Conservation (phyloP, 1,140 invertebrate species). For the Calephelis nemesis region DNA sequence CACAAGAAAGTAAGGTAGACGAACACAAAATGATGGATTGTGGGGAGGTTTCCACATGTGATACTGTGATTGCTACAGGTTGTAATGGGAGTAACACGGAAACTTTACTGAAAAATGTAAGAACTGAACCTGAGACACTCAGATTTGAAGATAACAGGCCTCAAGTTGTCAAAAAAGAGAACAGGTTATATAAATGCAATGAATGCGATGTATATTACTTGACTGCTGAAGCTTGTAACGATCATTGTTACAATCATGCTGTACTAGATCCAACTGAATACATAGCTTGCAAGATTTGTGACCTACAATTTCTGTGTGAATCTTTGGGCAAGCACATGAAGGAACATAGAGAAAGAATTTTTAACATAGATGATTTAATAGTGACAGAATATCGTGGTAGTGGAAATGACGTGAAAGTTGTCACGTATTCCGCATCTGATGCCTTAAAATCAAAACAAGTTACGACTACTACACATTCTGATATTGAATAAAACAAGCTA, state of each 20-base stretch:
- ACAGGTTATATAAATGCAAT: slow-evolving; percentile 30
- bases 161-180: not conserved
- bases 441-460: slow-evolving; percentile 36
- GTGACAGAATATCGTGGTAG: slow-evolving; percentile 29
- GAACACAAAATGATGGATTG: not conserved
- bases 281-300: slow-evolving; percentile 44
- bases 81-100: not conserved
- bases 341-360: slow-evolving; percentile 34
- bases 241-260: slow-evolving; percentile 31
- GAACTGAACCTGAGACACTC: not conserved
- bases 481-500: slow-evolving; percentile 21
- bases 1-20: not conserved
- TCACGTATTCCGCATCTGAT: slow-evolving; percentile 32
- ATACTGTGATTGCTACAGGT: not conserved
- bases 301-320: slow-evolving; percentile 39
- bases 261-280: slow-evolving; percentile 37
- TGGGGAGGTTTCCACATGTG: not conserved
- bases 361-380: slow-evolving; percentile 33
- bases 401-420: slow-evolving; percentile 15
- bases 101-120: not conserved
- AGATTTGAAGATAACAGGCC: not conserved
- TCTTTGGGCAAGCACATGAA: slow-evolving; percentile 38
- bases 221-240: slow-evolving; percentile 24
- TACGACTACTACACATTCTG: slow-evolving; percentile 37
- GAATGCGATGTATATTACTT: slow-evolving; percentile 41